Conservation (phyloP, 2,797 vertebrate genomes). For the Enoplosus armatus region DNA sequence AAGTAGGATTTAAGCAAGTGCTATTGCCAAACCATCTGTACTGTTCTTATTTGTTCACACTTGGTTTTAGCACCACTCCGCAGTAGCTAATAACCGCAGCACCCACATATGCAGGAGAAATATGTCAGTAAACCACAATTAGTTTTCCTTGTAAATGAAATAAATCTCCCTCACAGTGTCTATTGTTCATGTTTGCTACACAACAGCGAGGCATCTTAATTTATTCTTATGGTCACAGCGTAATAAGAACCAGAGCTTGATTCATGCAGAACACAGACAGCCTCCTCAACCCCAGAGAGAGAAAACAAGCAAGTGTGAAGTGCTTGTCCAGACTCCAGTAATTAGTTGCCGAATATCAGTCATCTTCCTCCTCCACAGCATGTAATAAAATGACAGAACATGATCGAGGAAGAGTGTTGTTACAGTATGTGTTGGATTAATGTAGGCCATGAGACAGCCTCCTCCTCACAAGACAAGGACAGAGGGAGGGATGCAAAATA, state of each 20-base stretch:
- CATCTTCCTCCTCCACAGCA: slow-evolving; percentile 69
- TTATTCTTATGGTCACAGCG: slow-evolving; percentile 29
- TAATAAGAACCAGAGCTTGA: slow-evolving; percentile 37
- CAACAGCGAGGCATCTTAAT: slow-evolving; percentile 27
- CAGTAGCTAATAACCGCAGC: slow-evolving; percentile 41
- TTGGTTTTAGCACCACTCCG: slow-evolving; percentile 46
- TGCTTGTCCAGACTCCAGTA: slow-evolving; percentile 70
- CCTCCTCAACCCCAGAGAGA: slow-evolving; percentile 53
- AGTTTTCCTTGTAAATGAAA: slow-evolving; percentile 31
- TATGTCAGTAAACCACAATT: slow-evolving; percentile 59
- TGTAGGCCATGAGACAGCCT: slow-evolving; percentile 53
- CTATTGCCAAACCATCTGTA: slow-evolving; percentile 56
- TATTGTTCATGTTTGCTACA: slow-evolving; percentile 40
- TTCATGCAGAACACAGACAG: slow-evolving; percentile 53
- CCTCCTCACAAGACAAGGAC: slow-evolving; percentile 63
- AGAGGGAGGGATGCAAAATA: slow-evolving; percentile 34
- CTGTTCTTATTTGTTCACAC: slow-evolving; percentile 55
- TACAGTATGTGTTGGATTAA: slow-evolving; percentile 63
- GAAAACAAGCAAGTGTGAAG: slow-evolving; percentile 60
- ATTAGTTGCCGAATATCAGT: slow-evolving; percentile 67
- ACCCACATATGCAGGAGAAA: slow-evolving; percentile 65
- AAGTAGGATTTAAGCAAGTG: slow-evolving; percentile 29
- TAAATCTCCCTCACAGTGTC: background rate
- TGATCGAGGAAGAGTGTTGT: slow-evolving; percentile 54
- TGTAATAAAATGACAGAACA: slow-evolving; percentile 63